Conservation (phyloP, 2,797 vertebrate species). For the Pyrocephalus nanus region DNA sequence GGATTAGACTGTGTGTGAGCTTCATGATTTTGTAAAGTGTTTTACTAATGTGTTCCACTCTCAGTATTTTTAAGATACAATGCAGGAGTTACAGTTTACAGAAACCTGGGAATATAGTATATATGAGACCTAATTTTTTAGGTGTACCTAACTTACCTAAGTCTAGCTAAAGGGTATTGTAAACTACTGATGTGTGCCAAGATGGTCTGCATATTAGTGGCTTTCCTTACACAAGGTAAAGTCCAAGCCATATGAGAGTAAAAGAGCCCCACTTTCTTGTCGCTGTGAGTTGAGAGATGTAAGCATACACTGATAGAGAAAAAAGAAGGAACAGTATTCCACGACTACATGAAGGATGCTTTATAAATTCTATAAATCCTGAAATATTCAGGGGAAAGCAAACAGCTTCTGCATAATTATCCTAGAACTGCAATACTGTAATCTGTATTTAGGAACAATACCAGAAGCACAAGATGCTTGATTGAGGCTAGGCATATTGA, state of each 20-base stretch:
- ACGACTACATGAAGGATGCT: neutral
- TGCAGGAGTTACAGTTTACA: neutral
- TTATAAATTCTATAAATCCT: neutral
- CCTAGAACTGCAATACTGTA: neutral
- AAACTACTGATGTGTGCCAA: neutral
- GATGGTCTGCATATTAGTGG: neutral
- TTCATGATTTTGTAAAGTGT: neutral
- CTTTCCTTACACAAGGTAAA: neutral
- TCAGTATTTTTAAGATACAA: neutral
- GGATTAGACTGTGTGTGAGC: neutral
- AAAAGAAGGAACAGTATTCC: neutral
- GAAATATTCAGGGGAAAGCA: neutral
- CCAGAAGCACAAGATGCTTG: neutral
- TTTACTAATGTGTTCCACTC: neutral
- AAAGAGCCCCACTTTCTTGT: neutral
- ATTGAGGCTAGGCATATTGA: neutral
- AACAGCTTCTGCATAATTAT: neutral
- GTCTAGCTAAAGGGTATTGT: neutral
- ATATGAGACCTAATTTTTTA: neutral
- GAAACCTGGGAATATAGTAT: neutral
- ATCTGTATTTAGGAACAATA: neutral
- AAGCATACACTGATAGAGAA: neutral
- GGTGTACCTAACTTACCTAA: neutral
- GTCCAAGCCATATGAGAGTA: neutral
- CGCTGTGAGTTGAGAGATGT: neutral